phyloP scores from a whole-genome alignment of 2,888 invertebrate species.

The Ormyrus labotus region DNA sequence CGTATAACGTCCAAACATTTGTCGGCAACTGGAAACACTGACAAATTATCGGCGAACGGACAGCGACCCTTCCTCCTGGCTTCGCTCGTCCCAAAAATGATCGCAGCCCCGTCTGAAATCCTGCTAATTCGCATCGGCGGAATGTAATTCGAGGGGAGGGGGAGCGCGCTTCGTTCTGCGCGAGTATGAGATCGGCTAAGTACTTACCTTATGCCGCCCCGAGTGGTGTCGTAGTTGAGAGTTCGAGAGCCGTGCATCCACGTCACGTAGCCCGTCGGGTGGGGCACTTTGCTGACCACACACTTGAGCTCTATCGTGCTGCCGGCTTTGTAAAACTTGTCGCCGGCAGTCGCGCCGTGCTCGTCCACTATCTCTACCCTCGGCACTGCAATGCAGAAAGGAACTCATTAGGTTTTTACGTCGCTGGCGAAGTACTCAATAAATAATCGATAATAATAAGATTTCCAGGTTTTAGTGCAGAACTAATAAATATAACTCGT shows the following conservation, averaged over 20 bases:
- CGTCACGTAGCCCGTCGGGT: slow-evolving; percentile 85
- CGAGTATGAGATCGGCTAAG: background rate
- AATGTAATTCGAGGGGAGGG: background rate
- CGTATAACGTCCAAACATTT: too few species aligned
- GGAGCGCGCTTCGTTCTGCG: slow-evolving; percentile 14
- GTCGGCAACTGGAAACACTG: too few species aligned
- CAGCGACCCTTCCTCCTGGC: too few species aligned
- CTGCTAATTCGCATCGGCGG: slow-evolving; percentile 6
- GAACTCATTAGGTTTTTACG: background rate
- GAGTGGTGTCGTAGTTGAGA: slow-evolving; percentile 87
- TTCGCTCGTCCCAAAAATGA: slow-evolving; percentile 1
- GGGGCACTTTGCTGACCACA: slow-evolving; percentile 87
- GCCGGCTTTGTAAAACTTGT: slow-evolving; percentile 89
- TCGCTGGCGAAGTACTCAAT: too few species aligned
- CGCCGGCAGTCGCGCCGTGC: slow-evolving; percentile 84
- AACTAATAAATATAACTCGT: too few species aligned
- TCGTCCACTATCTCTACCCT: slow-evolving; percentile 89
- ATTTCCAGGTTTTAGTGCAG: too few species aligned
- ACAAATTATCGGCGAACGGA: too few species aligned
- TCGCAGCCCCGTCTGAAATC: slow-evolving; percentile 11
- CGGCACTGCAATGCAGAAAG: slow-evolving; percentile 80
- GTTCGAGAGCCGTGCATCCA: slow-evolving; percentile 87
- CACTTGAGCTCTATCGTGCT: slow-evolving; percentile 90
- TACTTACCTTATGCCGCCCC: slow-evolving; percentile 87
- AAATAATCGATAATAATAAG: too few species aligned